Conservation (phyloP, 2,888 invertebrate genomes). For the Heliconius charithonia region DNA sequence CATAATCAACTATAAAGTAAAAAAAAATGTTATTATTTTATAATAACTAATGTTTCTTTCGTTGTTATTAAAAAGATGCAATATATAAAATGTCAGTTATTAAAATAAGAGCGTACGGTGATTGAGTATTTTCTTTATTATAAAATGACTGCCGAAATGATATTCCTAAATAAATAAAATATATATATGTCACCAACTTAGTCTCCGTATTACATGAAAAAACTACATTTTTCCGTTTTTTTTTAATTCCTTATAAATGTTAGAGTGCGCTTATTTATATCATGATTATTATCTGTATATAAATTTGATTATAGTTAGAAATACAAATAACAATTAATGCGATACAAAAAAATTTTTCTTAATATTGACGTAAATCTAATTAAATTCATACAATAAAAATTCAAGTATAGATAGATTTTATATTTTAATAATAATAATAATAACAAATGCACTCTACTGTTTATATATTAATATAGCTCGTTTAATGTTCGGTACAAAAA, state of each 20-base stretch:
- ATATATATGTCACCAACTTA: background rate
- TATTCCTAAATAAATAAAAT: constrained; percentile 12
- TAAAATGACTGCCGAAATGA: constrained; percentile 12
- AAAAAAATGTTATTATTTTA: too few species aligned
- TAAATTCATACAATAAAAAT: too few species aligned
- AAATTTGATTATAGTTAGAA: background rate
- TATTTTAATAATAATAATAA: background rate
- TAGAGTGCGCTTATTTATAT: background rate
- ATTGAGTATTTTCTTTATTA: constrained; percentile 10
- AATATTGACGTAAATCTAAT: background rate
- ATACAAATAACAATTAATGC: too few species aligned
- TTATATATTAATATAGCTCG: background rate
- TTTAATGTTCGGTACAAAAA: background rate
- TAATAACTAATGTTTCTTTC: background rate
- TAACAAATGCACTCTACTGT: constrained; percentile 7
- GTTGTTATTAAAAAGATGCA: background rate
- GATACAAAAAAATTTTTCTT: too few species aligned
- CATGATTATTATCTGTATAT: background rate
- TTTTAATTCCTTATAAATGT: background rate
- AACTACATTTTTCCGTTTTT: background rate
- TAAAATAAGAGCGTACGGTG: constrained; percentile 9
- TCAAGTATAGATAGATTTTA: background rate
- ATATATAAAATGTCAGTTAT: constrained; percentile 15
- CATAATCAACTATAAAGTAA: too few species aligned
- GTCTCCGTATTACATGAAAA: background rate